Conservation (phyloP, 2,797 vertebrate genomes). For the Myotis daubentonii region DNA sequence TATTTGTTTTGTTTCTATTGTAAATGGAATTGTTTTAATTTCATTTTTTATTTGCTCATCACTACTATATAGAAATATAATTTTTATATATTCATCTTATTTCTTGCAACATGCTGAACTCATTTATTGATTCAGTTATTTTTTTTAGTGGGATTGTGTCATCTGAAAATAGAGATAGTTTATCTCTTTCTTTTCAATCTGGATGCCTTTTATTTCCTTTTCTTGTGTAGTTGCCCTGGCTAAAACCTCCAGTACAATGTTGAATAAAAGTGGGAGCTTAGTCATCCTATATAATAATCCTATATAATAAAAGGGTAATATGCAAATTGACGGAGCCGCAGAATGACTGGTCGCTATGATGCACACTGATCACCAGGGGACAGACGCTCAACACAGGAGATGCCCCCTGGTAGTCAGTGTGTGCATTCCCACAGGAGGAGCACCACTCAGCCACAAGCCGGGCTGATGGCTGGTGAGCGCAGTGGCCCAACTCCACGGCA, state of each 20-base stretch:
- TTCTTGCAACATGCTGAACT: not conserved
- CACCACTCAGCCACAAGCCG: accelerated
- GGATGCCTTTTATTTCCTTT: not conserved
- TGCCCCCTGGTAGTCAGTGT: no score
- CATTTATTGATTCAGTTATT: not conserved
- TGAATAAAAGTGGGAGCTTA: not conserved
- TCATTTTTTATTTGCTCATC: not conserved
- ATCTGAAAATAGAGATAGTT: not conserved
- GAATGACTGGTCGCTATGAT: no score
- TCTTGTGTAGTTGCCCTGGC: not conserved
- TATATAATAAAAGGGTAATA: no score
- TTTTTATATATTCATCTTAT: not conserved
- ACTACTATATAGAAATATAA: not conserved
- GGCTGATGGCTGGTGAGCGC: accelerated
- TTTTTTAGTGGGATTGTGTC: not conserved
- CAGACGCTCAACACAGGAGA: no score
- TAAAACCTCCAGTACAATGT: not conserved
- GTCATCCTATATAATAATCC: not conserved
- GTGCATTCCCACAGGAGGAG: no score
- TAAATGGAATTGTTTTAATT: not conserved
- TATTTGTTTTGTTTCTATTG: not conserved
- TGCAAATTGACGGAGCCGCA: no score
- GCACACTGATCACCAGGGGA: no score
- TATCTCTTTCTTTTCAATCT: not conserved
- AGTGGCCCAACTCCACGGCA: no score